phyloP scores from a whole-genome alignment of 2,888 invertebrate species.

The Polyommatus icarus region DNA sequence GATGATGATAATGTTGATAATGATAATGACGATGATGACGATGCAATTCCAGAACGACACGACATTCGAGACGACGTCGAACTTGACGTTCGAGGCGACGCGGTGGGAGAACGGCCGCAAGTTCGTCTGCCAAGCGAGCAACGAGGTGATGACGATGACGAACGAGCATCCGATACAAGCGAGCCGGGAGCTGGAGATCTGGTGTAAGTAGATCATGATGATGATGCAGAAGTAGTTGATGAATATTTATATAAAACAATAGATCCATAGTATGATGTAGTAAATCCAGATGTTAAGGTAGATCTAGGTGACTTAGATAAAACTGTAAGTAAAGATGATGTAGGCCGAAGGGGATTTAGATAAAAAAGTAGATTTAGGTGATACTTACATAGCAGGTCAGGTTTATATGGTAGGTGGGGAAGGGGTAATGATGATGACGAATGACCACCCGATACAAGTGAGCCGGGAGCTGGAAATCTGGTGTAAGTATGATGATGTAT shows the following conservation, averaged over 20 bases:
- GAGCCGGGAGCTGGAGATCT: slow-evolving; percentile 87
- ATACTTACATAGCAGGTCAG: no score
- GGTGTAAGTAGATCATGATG: slow-evolving; percentile 82
- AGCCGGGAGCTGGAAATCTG: slow-evolving; percentile 88
- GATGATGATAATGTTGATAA: background rate
- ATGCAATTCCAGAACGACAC: slow-evolving; percentile 82
- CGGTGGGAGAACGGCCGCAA: slow-evolving; percentile 89
- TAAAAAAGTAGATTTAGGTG: background rate
- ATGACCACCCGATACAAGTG: slow-evolving; percentile 87
- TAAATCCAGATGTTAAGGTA: background rate
- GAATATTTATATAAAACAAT: background rate
- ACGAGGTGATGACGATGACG: slow-evolving; percentile 87
- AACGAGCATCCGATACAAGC: slow-evolving; percentile 88
- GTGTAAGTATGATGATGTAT: slow-evolving; percentile 80
- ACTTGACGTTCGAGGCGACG: slow-evolving; percentile 88
- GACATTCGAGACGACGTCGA: slow-evolving; percentile 89
- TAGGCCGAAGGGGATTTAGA: background rate
- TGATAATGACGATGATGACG: background rate
- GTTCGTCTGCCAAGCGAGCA: slow-evolving; percentile 90
- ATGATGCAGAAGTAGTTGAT: background rate
- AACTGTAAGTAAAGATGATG: background rate
- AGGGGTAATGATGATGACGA: slow-evolving; percentile 84
- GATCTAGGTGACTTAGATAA: background rate
- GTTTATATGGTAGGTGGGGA: no score
- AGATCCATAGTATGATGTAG: background rate